Evolutionary conservation across 2,888 invertebrate species (phyloP).

Genomic region (Tineola bisselliella): DNA sequence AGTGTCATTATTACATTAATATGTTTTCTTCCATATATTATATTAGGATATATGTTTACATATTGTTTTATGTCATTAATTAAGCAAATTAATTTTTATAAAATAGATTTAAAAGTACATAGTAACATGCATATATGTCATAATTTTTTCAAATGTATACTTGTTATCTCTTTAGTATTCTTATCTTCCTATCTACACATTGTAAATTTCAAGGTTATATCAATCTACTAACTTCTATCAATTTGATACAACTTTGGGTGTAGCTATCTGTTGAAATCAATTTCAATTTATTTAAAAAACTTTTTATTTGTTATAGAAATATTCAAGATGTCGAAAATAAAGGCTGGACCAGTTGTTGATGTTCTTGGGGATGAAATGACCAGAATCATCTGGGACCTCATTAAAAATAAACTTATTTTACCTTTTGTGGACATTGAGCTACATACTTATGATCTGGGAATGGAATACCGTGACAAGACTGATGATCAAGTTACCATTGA

Average conservation of each 20-base stretch:
- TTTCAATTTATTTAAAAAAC: background rate
- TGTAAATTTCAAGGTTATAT: conserved; percentile 5
- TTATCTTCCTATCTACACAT: background rate
- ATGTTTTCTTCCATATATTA: too few relatives aligned
- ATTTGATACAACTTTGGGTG: background rate
- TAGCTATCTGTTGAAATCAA: conserved; percentile 11
- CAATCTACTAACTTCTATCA: background rate
- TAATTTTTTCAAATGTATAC: background rate
- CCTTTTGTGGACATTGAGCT: conserved; percentile 96
- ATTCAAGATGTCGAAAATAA: conserved; percentile 70
- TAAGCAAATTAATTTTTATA: background rate
- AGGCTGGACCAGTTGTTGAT: conserved; percentile 90
- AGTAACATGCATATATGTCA: background rate
- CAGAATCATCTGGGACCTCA: conserved; percentile 97
- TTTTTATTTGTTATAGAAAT: conserved; percentile 24
- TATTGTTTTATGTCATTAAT: too few relatives aligned
- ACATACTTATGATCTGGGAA: conserved; percentile 93
- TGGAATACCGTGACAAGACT: conserved; percentile 93
- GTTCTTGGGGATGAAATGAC: conserved; percentile 97
- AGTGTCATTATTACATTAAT: too few relatives aligned
- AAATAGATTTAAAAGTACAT: background rate
- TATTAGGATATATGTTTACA: too few relatives aligned
- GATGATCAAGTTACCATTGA: conserved; percentile 96
- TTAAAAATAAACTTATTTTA: conserved; percentile 95
- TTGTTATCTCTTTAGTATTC: background rate